These are phyloP conservation scores for Noctilio leporinus DNA, from an alignment of 2,113 vertebrate species.

Conservation along the genomic window DNA sequence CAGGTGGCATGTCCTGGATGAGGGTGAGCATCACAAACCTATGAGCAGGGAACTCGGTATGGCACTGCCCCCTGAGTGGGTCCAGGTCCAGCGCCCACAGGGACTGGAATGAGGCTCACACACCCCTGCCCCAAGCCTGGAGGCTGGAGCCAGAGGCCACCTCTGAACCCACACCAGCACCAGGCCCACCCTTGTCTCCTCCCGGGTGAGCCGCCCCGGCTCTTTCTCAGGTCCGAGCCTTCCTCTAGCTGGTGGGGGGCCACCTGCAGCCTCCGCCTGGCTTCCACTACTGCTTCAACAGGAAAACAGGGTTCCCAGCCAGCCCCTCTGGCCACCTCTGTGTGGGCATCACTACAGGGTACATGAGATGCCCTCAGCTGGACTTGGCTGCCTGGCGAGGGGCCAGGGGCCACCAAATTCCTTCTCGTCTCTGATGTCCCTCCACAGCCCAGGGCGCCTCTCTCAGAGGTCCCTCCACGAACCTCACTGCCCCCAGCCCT, in stretches of 20 bases:
- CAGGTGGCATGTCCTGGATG: not conserved
- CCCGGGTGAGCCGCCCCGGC: slow-evolving; percentile 24
- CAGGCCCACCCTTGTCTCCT: not conserved
- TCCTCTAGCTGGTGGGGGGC: not conserved
- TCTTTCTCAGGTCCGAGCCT: slow-evolving; percentile 59
- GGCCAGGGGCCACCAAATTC: not conserved
- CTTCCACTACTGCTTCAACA: slow-evolving; percentile 44
- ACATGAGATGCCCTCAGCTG: not conserved
- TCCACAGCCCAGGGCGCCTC: not conserved
- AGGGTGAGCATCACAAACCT: not conserved
- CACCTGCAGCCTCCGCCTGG: slow-evolving; percentile 22
- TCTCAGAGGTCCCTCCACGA: not conserved
- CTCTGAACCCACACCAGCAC: slow-evolving; percentile 39
- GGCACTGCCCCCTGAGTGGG: not conserved
- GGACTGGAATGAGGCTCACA: not conserved
- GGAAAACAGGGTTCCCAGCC: slow-evolving; percentile 72
- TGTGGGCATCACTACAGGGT: not conserved
- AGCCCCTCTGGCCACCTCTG: not conserved
- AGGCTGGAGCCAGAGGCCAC: slow-evolving; percentile 22
- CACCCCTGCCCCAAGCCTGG: not conserved
- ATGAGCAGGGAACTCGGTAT: not conserved
- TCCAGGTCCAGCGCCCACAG: not conserved
- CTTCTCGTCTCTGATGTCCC: not conserved
- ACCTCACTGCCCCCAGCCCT: not conserved
- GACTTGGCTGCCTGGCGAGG: not conserved